Percentiles rank a stretch among this genome's conserved stretches.
phyloP scores from a whole-genome alignment of 2,113 vertebrate species.

The Willisornis vidua region DNA sequence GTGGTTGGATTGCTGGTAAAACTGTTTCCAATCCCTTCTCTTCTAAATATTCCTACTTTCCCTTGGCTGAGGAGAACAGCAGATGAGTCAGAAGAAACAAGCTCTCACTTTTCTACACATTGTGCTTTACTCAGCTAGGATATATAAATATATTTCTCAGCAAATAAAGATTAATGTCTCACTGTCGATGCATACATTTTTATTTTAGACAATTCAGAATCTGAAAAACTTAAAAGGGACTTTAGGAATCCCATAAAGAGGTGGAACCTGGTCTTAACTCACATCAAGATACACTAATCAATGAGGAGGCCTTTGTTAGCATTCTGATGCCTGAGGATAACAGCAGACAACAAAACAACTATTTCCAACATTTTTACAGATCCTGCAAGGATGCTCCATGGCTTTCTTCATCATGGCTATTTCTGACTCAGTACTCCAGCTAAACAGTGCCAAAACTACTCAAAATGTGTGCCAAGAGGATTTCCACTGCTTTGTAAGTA shows the following conservation, averaged over 20 bases:
- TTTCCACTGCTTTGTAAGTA: not conserved
- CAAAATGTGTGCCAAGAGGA: not conserved
- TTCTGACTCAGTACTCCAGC: not conserved
- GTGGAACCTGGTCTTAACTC: not conserved
- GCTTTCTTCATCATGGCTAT: not conserved
- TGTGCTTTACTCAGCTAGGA: not conserved
- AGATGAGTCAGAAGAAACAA: not conserved
- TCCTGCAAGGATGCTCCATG: not conserved
- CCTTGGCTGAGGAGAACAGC: not conserved
- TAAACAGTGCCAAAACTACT: not conserved
- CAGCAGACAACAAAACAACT: not conserved
- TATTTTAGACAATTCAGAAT: not conserved
- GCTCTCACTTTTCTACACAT: not conserved
- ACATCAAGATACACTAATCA: not conserved
- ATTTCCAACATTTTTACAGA: conserved; percentile 16
- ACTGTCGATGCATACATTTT: not conserved
- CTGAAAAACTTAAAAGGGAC: not conserved
- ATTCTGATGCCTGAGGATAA: not conserved
- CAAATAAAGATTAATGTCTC: not conserved
- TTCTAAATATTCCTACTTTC: not conserved
- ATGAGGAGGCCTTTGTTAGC: not conserved
- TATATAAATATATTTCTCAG: not conserved
- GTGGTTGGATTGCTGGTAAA: not conserved
- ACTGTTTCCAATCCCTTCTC: not conserved
- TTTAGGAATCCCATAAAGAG: not conserved